Evolutionary conservation across 2,888 invertebrate genomes (phyloP), one percentile per base, ranked within the genome.

Genomic region (Drosophila mercatorum): DNA sequence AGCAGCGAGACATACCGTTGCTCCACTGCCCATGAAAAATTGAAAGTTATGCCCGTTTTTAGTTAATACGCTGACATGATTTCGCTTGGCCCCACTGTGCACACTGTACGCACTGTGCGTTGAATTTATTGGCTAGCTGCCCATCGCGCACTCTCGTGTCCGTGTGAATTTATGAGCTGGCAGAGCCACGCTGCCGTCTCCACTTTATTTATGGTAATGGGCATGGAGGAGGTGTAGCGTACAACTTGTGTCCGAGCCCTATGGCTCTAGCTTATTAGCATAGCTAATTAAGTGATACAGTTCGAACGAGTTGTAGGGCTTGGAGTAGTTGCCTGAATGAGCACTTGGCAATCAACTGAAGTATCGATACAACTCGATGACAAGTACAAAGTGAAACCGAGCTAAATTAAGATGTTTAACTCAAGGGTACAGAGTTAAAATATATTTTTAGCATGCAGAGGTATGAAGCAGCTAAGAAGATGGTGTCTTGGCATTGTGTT

Each of bases 251-350:
- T 28, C 56, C 56, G 56, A 56, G 5, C 34, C 12, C 31, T 34
- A 34, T 10, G 52, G 52, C 41, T 53, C 17, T 5, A 43, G 72
- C 80, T 65, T 63, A 83, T 83, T 83, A 83, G 81, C 83, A 88
- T 87, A 87, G 69, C 76, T 83, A 88, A 83, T 83, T 88, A 79
- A 78, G 89, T 78, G 81, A 80, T 81, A 78, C 62, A 70, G 68
- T 73, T 80, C 64, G 61, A 69, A 61, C 43, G 47, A 49, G 43
- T 46, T 65, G 57, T 61, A 36, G 60, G 64, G 41, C 65, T 56
- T 61, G 56, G 64, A 77, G 72, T 71, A 47, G 44, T 60, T 58
- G 41, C 53, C 43, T 53, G 55, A 62, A 14, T 47, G 31, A 26
- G 31, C 40, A 70, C 70, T 68, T 52, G 43, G 11, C 69, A 31